phyloP scores from a whole-genome alignment of 2,888 invertebrate species.

The Crepidodera aurea region DNA sequence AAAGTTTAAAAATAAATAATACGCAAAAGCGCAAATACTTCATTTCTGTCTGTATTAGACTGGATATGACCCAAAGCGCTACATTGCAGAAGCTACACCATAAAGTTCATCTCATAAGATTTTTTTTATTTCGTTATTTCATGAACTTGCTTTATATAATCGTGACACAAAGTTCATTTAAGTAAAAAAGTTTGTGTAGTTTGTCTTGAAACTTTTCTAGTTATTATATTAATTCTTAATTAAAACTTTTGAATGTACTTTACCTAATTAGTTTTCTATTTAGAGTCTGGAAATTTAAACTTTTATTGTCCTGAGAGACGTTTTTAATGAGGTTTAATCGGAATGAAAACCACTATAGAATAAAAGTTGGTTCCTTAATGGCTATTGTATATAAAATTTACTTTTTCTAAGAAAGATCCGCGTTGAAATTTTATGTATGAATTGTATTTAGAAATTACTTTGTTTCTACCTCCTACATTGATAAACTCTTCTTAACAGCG shows the following conservation, averaged over 20 bases:
- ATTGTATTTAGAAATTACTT: too few relatives aligned
- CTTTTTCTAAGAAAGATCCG: not conserved
- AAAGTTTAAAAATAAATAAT: too few relatives aligned
- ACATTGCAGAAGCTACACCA: too few relatives aligned
- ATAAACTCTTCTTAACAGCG: too few relatives aligned
- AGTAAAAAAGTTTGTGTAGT: slow-evolving; percentile 32
- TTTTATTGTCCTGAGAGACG: slow-evolving; percentile 9
- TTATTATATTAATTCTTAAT: slow-evolving; percentile 37
- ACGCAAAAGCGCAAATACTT: too few relatives aligned
- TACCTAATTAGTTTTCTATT: slow-evolving; percentile 32
- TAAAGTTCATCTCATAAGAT: too few relatives aligned
- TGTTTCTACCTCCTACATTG: too few relatives aligned
- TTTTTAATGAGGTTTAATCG: slow-evolving; percentile 15
- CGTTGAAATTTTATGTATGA: not conserved
- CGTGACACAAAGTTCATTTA: slow-evolving; percentile 40
- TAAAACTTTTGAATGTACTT: slow-evolving; percentile 32
- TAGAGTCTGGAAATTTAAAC: slow-evolving; percentile 13
- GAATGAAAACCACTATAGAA: not conserved
- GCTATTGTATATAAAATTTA: slow-evolving; percentile 8
- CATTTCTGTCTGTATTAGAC: too few relatives aligned
- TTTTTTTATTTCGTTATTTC: slow-evolving; percentile 34
- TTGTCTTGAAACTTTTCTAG: slow-evolving; percentile 28
- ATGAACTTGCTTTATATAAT: slow-evolving; percentile 34
- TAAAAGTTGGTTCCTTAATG: slow-evolving; percentile 5
- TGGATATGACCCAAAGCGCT: too few relatives aligned